These are phyloP conservation scores for Xanthia togata DNA, from an alignment of 2,888 invertebrate species.

Conservation along the genomic window DNA sequence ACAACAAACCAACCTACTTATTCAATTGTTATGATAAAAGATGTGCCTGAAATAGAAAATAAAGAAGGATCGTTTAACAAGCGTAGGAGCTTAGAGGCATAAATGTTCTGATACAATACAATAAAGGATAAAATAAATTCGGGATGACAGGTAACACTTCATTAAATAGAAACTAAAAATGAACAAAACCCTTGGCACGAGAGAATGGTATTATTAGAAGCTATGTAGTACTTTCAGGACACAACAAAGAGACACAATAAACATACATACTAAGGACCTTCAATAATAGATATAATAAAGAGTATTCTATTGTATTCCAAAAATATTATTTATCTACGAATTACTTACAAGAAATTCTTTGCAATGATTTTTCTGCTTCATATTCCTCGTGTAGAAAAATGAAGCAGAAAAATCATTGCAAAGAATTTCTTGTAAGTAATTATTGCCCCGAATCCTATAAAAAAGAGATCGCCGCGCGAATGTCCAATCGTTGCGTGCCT, in stretches of 20 bases:
- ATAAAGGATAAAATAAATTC: background rate
- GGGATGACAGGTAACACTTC: background rate
- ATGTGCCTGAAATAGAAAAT: background rate
- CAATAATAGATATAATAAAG: too few relatives aligned
- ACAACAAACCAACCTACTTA: background rate
- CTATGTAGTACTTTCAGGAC: background rate
- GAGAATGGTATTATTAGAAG: background rate
- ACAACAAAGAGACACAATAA: too few relatives aligned
- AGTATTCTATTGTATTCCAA: too few relatives aligned
- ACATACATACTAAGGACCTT: too few relatives aligned
- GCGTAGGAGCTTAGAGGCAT: background rate
- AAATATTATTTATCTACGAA: too few relatives aligned
- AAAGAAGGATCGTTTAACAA: background rate
- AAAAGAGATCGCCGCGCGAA: too few relatives aligned
- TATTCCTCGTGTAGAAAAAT: too few relatives aligned
- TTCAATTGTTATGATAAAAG: background rate
- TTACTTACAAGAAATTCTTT: too few relatives aligned
- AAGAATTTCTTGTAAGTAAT: background rate
- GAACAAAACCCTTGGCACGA: background rate
- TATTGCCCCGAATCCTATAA: too few relatives aligned
- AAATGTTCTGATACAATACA: background rate
- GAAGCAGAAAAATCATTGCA: background rate
- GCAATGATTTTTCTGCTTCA: too few relatives aligned
- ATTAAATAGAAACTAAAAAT: background rate
- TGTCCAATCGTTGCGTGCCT: too few relatives aligned